These are phyloP conservation scores for Morone chrysops DNA, from an alignment of 2,113 vertebrate species.

Conservation along the genomic window DNA sequence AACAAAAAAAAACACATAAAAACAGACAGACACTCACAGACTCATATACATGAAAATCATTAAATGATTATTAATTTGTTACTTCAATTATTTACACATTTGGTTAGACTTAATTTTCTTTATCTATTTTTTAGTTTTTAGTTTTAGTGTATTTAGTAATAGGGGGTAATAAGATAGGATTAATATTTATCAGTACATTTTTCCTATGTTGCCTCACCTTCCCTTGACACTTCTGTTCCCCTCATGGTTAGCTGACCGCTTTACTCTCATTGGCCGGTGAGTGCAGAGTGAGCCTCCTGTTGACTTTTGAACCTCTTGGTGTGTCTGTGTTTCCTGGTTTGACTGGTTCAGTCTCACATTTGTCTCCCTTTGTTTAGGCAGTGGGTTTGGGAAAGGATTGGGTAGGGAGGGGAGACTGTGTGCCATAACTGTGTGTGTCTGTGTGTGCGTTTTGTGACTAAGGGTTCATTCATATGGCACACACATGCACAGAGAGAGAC, in stretches of 20 bases:
- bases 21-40: not conserved
- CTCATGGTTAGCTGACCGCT: slow-evolving; percentile 94
- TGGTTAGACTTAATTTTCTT: slow-evolving; percentile 7
- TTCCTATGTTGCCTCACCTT: slow-evolving; percentile 93
- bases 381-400: slow-evolving; percentile 51
- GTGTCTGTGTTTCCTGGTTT: slow-evolving; percentile 88
- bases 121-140: not conserved
- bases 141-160: not conserved
- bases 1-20: slow-evolving; percentile 15
- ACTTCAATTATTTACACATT: slow-evolving; percentile 35
- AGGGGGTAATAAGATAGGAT: not conserved
- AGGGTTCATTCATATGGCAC: slow-evolving; percentile 63
- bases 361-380: slow-evolving; percentile 78
- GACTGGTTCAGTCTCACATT: slow-evolving; percentile 87
- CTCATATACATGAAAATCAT: slow-evolving; percentile 12
- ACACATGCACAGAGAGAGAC: slow-evolving; percentile 65
- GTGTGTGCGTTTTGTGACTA: slow-evolving; percentile 32
- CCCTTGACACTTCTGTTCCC: slow-evolving; percentile 91
- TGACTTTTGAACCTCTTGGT: slow-evolving; percentile 83
- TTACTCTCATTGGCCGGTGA: slow-evolving; percentile 96
- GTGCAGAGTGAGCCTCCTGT: slow-evolving; percentile 91
- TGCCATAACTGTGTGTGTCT: slow-evolving; percentile 51
- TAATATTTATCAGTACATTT: slow-evolving; percentile 77
- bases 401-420: slow-evolving; percentile 53
- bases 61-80: slow-evolving; percentile 1